Conservation (phyloP, 2,797 vertebrate genomes). For the Rhincodon typus region DNA sequence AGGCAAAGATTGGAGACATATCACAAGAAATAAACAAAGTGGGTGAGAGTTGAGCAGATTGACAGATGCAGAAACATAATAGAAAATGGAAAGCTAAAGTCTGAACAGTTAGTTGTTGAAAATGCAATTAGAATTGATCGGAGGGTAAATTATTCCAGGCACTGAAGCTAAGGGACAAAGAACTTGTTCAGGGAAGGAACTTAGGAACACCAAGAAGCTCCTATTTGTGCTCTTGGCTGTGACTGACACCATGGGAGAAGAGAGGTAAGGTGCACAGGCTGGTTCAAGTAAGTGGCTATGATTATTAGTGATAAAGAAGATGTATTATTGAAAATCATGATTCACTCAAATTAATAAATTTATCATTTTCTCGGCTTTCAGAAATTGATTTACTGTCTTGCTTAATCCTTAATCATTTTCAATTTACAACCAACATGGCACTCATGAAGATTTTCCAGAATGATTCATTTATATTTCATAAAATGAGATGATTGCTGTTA, state of each 20-base stretch:
- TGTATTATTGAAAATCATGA: neutral
- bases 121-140: neutral
- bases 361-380: neutral
- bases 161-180: neutral
- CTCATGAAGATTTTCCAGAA: neutral
- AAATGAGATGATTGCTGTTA: neutral
- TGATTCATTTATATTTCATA: slow-evolving; percentile 25
- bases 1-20: neutral
- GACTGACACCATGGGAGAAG: neutral
- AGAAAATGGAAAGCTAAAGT: neutral
- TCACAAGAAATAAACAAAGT: neutral
- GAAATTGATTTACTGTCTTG: neutral
- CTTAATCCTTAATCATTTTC: slow-evolving; percentile 17
- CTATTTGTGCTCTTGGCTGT: neutral
- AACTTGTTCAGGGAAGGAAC: neutral
- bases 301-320: neutral
- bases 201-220: neutral
- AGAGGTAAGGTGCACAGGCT: neutral
- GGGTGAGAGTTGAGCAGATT: neutral
- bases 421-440: neutral
- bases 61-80: neutral
- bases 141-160: neutral
- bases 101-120: neutral
- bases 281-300: neutral
- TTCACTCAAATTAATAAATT: neutral